These are phyloP conservation scores for Agrypnus murinus DNA, from an alignment of 2,888 invertebrate species.

Conservation along the genomic window DNA sequence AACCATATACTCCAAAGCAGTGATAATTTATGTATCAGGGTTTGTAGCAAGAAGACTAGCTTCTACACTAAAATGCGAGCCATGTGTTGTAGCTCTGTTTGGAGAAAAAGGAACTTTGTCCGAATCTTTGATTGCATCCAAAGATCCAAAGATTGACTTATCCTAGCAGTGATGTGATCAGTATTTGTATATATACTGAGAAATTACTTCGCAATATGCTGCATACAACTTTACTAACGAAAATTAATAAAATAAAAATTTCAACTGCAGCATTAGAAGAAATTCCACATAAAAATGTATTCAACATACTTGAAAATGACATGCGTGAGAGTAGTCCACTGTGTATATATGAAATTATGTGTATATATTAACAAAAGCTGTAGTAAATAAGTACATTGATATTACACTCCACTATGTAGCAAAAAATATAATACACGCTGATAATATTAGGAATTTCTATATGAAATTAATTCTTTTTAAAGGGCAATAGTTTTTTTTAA, in stretches of 20 bases:
- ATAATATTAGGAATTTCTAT: slow-evolving; percentile 3
- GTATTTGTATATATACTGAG: background rate
- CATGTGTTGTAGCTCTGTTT: background rate
- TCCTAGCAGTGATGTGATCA: background rate
- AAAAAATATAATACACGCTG: background rate
- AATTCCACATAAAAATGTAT: background rate
- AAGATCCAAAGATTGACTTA: background rate
- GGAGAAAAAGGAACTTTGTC: background rate
- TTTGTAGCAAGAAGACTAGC: background rate
- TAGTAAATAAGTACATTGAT: background rate
- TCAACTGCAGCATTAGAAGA: background rate
- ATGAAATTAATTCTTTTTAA: too few species aligned
- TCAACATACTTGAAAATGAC: background rate
- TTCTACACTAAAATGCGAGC: background rate
- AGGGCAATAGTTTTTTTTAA: too few species aligned
- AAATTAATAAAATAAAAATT: background rate
- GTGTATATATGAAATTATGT: too few species aligned
- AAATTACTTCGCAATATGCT: background rate
- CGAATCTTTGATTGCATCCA: background rate
- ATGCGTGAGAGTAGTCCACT: background rate
- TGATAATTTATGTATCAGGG: background rate
- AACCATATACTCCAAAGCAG: background rate
- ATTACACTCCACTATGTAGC: background rate
- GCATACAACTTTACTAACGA: too few species aligned
- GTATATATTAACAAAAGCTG: background rate